Conservation (phyloP, 1,140 invertebrate genomes). For the Drosophila ananassae region DNA sequence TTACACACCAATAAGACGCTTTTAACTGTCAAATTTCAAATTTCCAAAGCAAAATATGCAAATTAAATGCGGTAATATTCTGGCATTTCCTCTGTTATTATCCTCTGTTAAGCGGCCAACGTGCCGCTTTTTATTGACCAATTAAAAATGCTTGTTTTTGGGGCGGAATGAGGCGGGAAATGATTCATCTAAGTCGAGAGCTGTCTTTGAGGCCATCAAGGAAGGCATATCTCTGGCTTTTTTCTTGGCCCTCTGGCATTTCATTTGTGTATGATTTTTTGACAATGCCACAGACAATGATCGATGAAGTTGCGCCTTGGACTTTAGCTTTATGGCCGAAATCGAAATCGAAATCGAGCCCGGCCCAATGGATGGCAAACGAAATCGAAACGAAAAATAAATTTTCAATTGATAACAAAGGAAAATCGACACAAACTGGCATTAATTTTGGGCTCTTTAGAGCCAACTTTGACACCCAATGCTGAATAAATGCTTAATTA, state of each 20-base stretch:
- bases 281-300: conserved; percentile 62
- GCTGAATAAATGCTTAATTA: conserved; percentile 82
- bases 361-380: not conserved
- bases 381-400: conserved; percentile 35
- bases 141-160: conserved; percentile 51
- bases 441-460: conserved; percentile 77
- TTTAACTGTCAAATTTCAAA: conserved; percentile 58
- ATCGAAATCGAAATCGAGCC: conserved; percentile 31
- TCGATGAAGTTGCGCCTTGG: conserved; percentile 73
- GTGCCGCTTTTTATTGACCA: conserved; percentile 51
- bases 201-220: conserved; percentile 42
- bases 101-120: no score
- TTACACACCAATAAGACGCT: conserved; percentile 52
- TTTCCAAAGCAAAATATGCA: conserved; percentile 48
- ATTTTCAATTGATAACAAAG: conserved; percentile 76
- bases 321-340: conserved; percentile 57
- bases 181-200: conserved; percentile 56
- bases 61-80: conserved; percentile 47
- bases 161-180: conserved; percentile 31
- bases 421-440: conserved; percentile 62
- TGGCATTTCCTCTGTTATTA: conserved; percentile 67
- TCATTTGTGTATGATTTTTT: conserved; percentile 32
- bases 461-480: conserved; percentile 74
- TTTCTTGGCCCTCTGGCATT: conserved; percentile 46
- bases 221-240: conserved; percentile 29